These are phyloP conservation scores for Diorhabda elongata DNA, from an alignment of 1,140 invertebrate genomes.

Conservation along the genomic window DNA sequence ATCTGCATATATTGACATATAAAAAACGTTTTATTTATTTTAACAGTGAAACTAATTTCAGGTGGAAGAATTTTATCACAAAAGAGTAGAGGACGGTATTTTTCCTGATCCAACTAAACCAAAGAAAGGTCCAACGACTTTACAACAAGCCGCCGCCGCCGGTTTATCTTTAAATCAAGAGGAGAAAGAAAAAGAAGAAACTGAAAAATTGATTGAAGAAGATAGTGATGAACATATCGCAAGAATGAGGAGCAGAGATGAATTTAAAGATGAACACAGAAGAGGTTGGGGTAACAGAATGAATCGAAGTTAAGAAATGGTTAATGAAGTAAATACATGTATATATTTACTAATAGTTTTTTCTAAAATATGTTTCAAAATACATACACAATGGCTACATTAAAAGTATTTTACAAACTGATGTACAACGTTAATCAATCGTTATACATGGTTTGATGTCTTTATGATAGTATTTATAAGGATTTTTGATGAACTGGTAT, in stretches of 20 bases:
- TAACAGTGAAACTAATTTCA: not conserved
- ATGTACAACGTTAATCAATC: too few relatives aligned
- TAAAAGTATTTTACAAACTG: too few relatives aligned
- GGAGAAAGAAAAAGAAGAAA: slow-evolving; percentile 53
- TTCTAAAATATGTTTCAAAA: too few relatives aligned
- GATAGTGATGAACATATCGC: slow-evolving; percentile 72
- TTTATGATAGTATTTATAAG: too few relatives aligned
- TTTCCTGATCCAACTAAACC: slow-evolving; percentile 46
- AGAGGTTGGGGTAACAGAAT: slow-evolving; percentile 84
- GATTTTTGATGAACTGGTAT: too few relatives aligned
- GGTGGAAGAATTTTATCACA: slow-evolving; percentile 91
- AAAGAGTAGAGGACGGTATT: slow-evolving; percentile 73
- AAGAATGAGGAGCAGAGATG: slow-evolving; percentile 73
- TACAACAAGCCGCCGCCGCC: slow-evolving; percentile 43
- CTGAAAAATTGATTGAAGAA: slow-evolving; percentile 58
- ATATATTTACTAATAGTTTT: too few relatives aligned
- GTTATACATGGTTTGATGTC: too few relatives aligned
- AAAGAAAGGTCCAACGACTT: slow-evolving; percentile 31
- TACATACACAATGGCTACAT: too few relatives aligned
- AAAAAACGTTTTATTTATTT: too few relatives aligned
- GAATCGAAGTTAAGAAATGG: slow-evolving; percentile 66
- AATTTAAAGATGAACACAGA: slow-evolving; percentile 87
- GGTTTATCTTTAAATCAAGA: slow-evolving; percentile 48
- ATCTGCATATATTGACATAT: too few relatives aligned
- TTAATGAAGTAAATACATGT: too few relatives aligned